Base-by-base conservation (phyloP, 2,113 vertebrate genomes). In the Neotragus pygmaeus region DNA sequence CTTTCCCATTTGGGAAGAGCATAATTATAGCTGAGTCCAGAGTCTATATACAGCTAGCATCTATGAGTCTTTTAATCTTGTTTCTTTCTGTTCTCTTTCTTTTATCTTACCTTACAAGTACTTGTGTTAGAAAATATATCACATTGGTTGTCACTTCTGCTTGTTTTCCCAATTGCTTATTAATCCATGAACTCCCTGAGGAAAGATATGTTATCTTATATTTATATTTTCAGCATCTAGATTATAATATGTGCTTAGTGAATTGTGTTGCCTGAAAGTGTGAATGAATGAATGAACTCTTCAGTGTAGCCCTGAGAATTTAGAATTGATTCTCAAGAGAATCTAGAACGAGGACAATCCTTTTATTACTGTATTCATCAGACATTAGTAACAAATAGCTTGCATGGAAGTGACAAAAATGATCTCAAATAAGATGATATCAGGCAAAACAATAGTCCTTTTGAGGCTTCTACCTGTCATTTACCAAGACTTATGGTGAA, bases 1-100 rank as follows among this genome's bases (percentile, higher is more conserved):
- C 27, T 89, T 96, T 96, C 21, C 39, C 92, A 83, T 93, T 93
- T 78, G 27, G 43, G 47, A 91, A 97, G n/a, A 89, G 82, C 95
- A 94, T 97, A 86, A 97, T 96, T 96, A 70, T 88, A 94, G 39
- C 36, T 73, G 51, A 94, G 91, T 93, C 77, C 96, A 95, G 47
- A 91, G 77, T 94, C 64, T 90, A 27, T 85, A 90, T 66, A 96
- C 84, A 95, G 57, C n/a, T 64, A 62, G 75, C 23, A 91, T 70
- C 36, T 58, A 36, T 91, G 23, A n/a, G 6, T 70, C 33, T 92
- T 96, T 96, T 80, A 64, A 81, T 83, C 53, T 77, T 11, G 88
- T 5, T 85, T 88, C 6, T 91, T 49, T 96, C 15, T 88, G 11
- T 92, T 91, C 39, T 89, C 30, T 55, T 88, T 53, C 25, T 90